A percentile compares a stretch with the other conserved stretches of the same genome.
These are phyloP conservation scores for Archivesica marissinica DNA, from an alignment of 1,140 invertebrate species.

Conservation along the genomic window DNA sequence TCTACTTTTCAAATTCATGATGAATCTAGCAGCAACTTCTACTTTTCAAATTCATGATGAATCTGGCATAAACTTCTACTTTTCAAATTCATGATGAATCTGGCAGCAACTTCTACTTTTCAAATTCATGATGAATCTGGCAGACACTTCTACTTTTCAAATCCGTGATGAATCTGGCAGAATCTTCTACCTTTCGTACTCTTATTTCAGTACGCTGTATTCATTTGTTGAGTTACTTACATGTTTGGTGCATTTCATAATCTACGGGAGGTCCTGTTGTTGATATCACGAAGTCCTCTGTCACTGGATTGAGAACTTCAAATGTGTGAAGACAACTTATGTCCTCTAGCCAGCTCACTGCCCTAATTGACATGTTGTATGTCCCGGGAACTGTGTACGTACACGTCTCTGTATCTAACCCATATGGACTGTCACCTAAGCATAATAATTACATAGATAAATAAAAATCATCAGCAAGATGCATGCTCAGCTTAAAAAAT, in stretches of 20 bases:
- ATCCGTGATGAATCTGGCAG: not conserved
- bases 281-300: conserved; percentile 54
- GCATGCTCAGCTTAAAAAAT: not conserved
- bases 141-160: not conserved
- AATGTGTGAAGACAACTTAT: conserved; percentile 64
- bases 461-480: not conserved
- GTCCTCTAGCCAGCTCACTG: conserved; percentile 66
- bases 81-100: too few species aligned
- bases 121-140: too few species aligned
- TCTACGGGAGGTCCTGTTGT: not conserved
- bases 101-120: too few species aligned
- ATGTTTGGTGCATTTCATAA: conserved; percentile 1
- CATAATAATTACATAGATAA: too few species aligned
- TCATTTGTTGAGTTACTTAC: too few species aligned
- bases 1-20: too few species aligned
- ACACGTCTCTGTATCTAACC: conserved; percentile 63
- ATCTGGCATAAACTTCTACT: too few species aligned
- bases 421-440: conserved; percentile 65
- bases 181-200: too few species aligned
- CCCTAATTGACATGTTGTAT: conserved; percentile 71
- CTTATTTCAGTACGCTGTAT: too few species aligned
- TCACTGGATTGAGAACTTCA: conserved; percentile 70
- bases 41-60: too few species aligned
- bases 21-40: too few species aligned
- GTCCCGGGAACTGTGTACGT: conserved; percentile 67